Conservation (phyloP, 2,888 invertebrate genomes). For the Noctua janthina region DNA sequence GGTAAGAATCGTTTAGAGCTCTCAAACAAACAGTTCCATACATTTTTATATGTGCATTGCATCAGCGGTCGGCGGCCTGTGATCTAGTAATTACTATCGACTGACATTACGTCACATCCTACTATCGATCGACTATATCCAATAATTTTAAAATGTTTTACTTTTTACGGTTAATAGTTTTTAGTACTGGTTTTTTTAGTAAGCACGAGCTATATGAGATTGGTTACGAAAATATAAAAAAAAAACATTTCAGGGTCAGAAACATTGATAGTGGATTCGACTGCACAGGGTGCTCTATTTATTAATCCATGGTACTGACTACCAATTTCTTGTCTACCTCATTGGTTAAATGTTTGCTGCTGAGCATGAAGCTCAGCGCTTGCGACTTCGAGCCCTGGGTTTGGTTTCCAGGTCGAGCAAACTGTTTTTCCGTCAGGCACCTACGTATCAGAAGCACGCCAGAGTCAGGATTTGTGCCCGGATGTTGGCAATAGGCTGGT, state of each 20-base stretch:
- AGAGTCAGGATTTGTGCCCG: too few species aligned
- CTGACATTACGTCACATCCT: slow-evolving; percentile 53
- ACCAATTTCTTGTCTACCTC: too few species aligned
- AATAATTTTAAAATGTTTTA: slow-evolving; percentile 1
- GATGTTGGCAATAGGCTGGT: too few species aligned
- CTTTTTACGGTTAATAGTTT: slow-evolving; percentile 6
- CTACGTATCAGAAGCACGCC: too few species aligned
- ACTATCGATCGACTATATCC: slow-evolving; percentile 19
- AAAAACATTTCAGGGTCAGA: too few species aligned
- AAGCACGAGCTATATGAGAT: background rate
- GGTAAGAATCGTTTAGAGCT: background rate
- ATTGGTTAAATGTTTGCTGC: too few species aligned
- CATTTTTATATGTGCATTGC: slow-evolving; percentile 44
- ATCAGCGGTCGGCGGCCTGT: slow-evolving; percentile 48
- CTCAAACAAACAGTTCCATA: slow-evolving; percentile 25
- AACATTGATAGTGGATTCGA: background rate
- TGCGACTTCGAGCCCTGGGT: too few species aligned
- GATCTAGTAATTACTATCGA: slow-evolving; percentile 59
- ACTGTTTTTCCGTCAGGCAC: too few species aligned
- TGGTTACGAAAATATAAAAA: too few species aligned
- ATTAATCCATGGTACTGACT: too few species aligned
- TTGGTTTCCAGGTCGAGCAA: too few species aligned
- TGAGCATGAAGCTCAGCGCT: too few species aligned
- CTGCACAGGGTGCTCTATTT: background rate
- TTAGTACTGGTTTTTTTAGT: background rate